These are phyloP conservation scores for Ditylenchus dipsaci DNA, from an alignment of 1,140 invertebrate species.

Conservation along the genomic window DNA sequence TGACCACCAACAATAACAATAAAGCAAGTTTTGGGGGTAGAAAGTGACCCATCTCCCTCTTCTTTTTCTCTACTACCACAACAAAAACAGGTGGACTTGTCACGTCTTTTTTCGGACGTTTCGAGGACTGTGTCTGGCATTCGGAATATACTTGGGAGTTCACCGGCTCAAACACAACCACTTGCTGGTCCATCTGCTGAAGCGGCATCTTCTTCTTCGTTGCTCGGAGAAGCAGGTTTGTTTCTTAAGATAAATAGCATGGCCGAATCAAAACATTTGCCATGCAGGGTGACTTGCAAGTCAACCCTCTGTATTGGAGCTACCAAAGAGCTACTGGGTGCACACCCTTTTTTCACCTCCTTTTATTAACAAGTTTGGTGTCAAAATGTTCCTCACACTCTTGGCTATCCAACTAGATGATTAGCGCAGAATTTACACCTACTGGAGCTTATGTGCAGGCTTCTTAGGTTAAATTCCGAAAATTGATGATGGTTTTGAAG, in stretches of 20 bases:
- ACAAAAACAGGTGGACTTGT: constrained; percentile 3
- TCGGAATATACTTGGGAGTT: constrained; percentile 1
- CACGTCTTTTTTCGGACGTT: constrained; percentile 8
- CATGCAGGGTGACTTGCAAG: neutral
- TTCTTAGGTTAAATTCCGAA: no score
- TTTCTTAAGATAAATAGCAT: neutral
- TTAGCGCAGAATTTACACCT: neutral
- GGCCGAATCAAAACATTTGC: neutral
- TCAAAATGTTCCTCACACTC: no score
- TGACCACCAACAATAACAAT: no score
- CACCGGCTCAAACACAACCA: neutral
- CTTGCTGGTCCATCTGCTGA: neutral
- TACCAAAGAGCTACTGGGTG: neutral
- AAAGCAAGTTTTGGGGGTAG: no score
- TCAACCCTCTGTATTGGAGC: neutral
- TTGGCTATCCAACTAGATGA: neutral
- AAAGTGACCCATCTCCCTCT: no score
- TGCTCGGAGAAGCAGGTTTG: neutral
- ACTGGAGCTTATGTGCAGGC: no score
- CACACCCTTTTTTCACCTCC: no score
- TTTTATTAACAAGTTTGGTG: no score
- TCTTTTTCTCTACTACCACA: neutral
- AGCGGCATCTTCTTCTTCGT: neutral
- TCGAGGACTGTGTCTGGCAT: constrained; percentile 2
- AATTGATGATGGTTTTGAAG: no score